Evolutionary conservation across 2,797 vertebrate species (phyloP).

Genomic region (Novumbra hubbsi): DNA sequence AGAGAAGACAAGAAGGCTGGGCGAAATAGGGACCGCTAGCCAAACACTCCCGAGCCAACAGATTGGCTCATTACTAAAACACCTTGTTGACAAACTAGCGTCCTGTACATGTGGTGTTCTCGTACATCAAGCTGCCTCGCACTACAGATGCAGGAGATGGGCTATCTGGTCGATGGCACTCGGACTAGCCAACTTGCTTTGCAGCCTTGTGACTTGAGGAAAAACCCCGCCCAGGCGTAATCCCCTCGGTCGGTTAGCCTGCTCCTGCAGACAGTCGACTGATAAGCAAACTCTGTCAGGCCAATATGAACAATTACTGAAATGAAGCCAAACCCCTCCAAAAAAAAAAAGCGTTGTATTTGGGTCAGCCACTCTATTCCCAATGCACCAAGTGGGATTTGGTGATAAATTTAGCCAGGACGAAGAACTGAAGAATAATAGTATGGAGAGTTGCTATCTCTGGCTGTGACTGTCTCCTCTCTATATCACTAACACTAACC

Average conservation of each 20-base stretch:
- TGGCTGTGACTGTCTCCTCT: not conserved
- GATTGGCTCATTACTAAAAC: constrained; percentile 2
- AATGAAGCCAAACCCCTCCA: not conserved
- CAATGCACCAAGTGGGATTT: constrained; percentile 34
- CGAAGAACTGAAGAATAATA: not conserved
- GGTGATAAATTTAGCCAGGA: constrained; percentile 30
- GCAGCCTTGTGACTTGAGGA: not conserved
- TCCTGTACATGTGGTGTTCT: not conserved
- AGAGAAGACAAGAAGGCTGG: not conserved
- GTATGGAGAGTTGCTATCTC: constrained; percentile 27
- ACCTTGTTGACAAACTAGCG: not conserved
- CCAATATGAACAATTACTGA: constrained; percentile 36
- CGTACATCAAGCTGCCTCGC: not conserved
- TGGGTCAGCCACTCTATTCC: constrained; percentile 43
- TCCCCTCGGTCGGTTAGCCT: not conserved
- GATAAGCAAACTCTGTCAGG: constrained; percentile 55
- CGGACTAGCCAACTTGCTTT: not conserved
- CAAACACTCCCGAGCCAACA: not conserved
- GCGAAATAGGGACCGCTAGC: not conserved
- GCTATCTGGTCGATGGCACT: not conserved
- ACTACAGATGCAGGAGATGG: not conserved
- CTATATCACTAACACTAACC: not conserved
- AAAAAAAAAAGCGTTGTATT: constrained; percentile 34
- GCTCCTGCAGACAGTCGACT: not conserved
- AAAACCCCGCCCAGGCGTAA: not conserved